Base-by-base conservation (phyloP, 1,140 invertebrate genomes). In the Bombus affinis region DNA sequence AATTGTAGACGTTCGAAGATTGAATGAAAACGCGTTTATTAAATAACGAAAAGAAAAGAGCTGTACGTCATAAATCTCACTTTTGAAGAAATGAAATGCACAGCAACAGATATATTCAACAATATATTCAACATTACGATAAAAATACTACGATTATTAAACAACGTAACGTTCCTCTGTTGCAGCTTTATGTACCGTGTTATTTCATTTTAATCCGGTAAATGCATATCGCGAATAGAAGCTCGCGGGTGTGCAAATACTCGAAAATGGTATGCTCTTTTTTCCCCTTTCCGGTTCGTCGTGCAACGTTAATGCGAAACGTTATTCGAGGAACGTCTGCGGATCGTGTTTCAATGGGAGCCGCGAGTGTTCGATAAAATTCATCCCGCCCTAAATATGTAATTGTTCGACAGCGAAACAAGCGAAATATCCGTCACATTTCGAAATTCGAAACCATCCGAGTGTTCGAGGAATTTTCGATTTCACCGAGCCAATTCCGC, bases 401-500 rank as follows among this genome's bases (percentile, higher is more conserved):
- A 79, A 79, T 79, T 68, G 77, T 35, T 37, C 39, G 32, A 9
- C 32, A 37, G 9, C 32, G 77, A 68, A 79, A 79, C 62, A 37
- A 18, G 18, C n/a, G 62, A 68, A 68, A 79, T 79, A 79, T 37
- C 22, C 62, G 77, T 47, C 62, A 42, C 22, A 22, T 13, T 35
- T 32, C 1, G n/a, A 32, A 66, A 44, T 10, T 13, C 15, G n/a
- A 44, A 78, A 78, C 25, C 73, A 15, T 1, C 10, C 59, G 76
- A 66, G n/a, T 66, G 59, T 78, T 44, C 32, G 15, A 66, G 77
- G 22, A 79, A 79, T 79, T 79, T 79, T 47, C 76, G 59, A 78
- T 78, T 76, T 37, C 3, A 8, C 42, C 42, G n/a, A 12, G 72
- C 72, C 42, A 47, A 75, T 59, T 32, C 3, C 3, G 5, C 15